Evolutionary conservation across 2,888 invertebrate species (phyloP).

Genomic region (Drosophila meridionalis): DNA sequence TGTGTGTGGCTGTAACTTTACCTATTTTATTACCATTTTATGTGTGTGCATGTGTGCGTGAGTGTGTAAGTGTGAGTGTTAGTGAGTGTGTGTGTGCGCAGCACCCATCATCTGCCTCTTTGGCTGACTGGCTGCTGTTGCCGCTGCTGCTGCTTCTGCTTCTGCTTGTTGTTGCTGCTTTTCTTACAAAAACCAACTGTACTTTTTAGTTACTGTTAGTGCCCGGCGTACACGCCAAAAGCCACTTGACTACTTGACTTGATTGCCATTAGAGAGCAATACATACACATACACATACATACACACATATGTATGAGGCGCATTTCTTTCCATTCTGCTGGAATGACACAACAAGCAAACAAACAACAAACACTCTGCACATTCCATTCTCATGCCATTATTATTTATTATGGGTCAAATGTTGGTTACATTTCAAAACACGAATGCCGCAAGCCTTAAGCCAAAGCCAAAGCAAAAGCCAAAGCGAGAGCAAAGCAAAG

Average conservation of each 20-base stretch:
- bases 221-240: conserved; percentile 57
- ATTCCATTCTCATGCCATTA: conserved; percentile 42
- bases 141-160: conserved; percentile 33
- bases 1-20: conserved; percentile 72
- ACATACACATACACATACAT: conserved; percentile 8
- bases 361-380: conserved; percentile 12
- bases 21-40: conserved; percentile 78
- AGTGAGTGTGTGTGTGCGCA: conserved; percentile 32
- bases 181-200: conserved; percentile 80
- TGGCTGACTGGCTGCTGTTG: conserved; percentile 48
- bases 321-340: conserved; percentile 52
- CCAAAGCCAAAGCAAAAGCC: conserved; percentile 20
- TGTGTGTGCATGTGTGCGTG: conserved; percentile 23
- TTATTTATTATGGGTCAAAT: conserved; percentile 73
- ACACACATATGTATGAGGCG: conserved; percentile 22
- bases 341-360: conserved; percentile 48
- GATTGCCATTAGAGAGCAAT: conserved; percentile 76
- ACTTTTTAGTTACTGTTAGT: conserved; percentile 79
- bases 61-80: conserved; percentile 43
- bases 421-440: conserved; percentile 65
- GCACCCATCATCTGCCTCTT: conserved; percentile 59
- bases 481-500: conserved; percentile 22
- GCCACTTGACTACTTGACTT: conserved; percentile 80
- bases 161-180: conserved; percentile 42
- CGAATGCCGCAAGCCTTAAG: conserved; percentile 35